phyloP scores from a whole-genome alignment of 2,888 invertebrate genomes.

The Beris morrisii region DNA sequence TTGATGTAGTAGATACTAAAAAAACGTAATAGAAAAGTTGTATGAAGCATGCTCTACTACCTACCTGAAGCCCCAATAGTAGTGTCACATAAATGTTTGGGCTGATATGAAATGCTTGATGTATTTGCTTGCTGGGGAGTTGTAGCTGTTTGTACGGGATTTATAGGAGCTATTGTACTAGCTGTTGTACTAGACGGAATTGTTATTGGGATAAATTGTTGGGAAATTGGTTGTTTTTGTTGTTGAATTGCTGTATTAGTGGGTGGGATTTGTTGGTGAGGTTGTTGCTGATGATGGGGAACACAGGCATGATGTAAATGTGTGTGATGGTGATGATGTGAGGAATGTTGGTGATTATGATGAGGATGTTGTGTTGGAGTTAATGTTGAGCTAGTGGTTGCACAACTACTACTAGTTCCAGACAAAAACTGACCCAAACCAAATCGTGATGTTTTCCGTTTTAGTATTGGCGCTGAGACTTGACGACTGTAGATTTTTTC shows the following conservation, averaged over 20 bases:
- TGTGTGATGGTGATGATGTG: slow-evolving; percentile 31
- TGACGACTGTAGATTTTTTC: slow-evolving; percentile 89
- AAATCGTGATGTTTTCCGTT: slow-evolving; percentile 89
- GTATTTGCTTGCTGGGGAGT: slow-evolving; percentile 41
- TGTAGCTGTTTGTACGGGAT: slow-evolving; percentile 37
- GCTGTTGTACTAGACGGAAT: slow-evolving; percentile 39
- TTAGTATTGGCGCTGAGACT: slow-evolving; percentile 92
- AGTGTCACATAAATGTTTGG: slow-evolving; percentile 45
- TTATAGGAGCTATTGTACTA: slow-evolving; percentile 9
- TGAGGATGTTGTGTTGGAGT: slow-evolving; percentile 43
- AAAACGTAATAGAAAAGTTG: background rate
- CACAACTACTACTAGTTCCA: slow-evolving; percentile 52
- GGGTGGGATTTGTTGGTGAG: background rate
- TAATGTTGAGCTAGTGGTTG: slow-evolving; percentile 45
- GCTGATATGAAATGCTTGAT: slow-evolving; percentile 36
- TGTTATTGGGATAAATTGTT: slow-evolving; percentile 22
- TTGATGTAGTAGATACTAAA: background rate
- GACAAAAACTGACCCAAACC: slow-evolving; percentile 83
- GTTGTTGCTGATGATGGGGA: slow-evolving; percentile 25
- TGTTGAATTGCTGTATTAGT: slow-evolving; percentile 12
- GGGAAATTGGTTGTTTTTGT: slow-evolving; percentile 33
- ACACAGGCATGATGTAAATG: slow-evolving; percentile 9
- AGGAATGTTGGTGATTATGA: slow-evolving; percentile 35
- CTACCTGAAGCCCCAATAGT: slow-evolving; percentile 49
- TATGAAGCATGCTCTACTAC: slow-evolving; percentile 53